Percentiles rank a stretch among this genome's conserved stretches.
Evolutionary conservation across 2,888 invertebrate genomes (phyloP).

Genomic region (Cataglyphis altisquamis): DNA sequence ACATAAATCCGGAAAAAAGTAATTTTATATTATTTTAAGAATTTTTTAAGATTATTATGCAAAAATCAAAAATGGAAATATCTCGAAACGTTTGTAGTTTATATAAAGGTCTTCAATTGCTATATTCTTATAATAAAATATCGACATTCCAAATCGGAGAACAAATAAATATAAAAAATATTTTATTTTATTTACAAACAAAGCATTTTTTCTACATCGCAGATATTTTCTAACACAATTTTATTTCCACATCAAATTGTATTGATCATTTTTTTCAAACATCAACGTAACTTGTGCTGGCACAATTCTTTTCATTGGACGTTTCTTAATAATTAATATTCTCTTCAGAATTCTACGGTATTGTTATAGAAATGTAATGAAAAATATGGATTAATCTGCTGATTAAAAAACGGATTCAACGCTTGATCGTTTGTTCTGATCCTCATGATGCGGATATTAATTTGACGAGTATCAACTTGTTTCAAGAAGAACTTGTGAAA

Average conservation of each 20-base stretch:
- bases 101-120: neutral
- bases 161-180: neutral
- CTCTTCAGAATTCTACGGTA: slow-evolving; percentile 61
- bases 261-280: neutral
- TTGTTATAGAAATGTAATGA: slow-evolving; percentile 75
- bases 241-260: neutral
- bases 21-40: slow-evolving; percentile 1
- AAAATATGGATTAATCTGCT: slow-evolving; percentile 6
- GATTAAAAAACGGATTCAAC: neutral
- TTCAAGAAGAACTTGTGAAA: slow-evolving; percentile 94
- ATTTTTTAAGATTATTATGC: neutral
- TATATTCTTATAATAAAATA: neutral
- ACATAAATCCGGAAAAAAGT: neutral
- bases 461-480: slow-evolving; percentile 90
- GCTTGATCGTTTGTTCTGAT: slow-evolving; percentile 78
- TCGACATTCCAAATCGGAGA: neutral
- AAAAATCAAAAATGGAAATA: neutral
- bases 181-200: neutral
- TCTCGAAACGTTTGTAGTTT: neutral
- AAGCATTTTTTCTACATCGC: neutral
- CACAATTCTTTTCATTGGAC: neutral
- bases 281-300: neutral
- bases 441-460: slow-evolving; percentile 92
- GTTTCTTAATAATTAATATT: neutral
- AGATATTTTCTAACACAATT: neutral